Evolutionary conservation across 2,888 invertebrate genomes (phyloP), one percentile per base, ranked within the genome.

Genomic region (Seira musarum): DNA sequence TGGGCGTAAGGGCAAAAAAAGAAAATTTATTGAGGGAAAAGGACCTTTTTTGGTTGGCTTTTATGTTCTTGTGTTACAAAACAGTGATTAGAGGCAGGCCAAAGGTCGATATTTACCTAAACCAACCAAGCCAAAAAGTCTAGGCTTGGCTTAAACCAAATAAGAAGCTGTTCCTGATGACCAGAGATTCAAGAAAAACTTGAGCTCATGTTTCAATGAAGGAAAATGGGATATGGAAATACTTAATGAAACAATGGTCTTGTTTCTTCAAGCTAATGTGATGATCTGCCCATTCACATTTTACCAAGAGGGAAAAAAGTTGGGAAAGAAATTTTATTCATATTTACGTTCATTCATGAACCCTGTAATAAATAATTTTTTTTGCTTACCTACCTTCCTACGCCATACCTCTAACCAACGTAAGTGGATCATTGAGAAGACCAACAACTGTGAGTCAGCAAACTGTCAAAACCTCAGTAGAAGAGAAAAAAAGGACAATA

Each of bases 401-500:
- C n/a, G n/a, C n/a, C n/a, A n/a, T n/a, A n/a, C n/a, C n/a, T n/a
- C n/a, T 22, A 21, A 24, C 68, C n/a, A 10, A 8, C 22, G 21
- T 53, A 68, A 68, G 68, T 68, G 40, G 68, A n/a, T 53, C 15
- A 21, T 46, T 66, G 21, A 66, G 40, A n/a, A 68, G 68, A 68
- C 68, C 68, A 68, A 68, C 46, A 65, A 73, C 67, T 75, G 75
- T 75, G 75, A 75, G 75, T 75, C 75, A 75, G 75, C 67, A 67
- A 68, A 60, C 68, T 75, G 75, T 67, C 75, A 75, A 65, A n/a
- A 71, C 69, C 61, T 71, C 71, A 71, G 61, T 60, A 46, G 46
- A 66, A 3, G 35, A 35, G 65, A 30, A 65, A 30, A 25, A 10
- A 65, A 46, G 61, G 46, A 63, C 61, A 68, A 24, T 17, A 25